Evolutionary conservation across 2,888 invertebrate species (phyloP).

Genomic region (Morpho deidamia): DNA sequence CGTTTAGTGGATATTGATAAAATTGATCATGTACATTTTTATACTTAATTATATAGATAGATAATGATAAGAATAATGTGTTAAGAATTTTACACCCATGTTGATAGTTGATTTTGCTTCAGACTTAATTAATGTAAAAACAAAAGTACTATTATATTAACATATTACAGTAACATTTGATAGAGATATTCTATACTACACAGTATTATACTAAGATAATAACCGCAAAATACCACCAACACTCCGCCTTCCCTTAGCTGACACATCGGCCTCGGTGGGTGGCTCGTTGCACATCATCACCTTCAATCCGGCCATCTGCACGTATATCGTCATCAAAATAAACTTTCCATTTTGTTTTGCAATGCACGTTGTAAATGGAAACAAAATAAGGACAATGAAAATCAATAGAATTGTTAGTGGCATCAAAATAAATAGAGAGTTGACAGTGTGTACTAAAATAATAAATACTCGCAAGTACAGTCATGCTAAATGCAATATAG

Average conservation of each 20-base stretch:
- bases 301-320: slow-evolving; percentile 48
- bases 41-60: no score
- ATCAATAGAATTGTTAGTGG: slow-evolving; percentile 59
- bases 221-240: slow-evolving; percentile 56
- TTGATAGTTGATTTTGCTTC: no score
- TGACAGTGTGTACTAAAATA: slow-evolving; percentile 35
- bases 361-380: slow-evolving; percentile 50
- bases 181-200: slow-evolving; percentile 6
- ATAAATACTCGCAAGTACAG: slow-evolving; percentile 34
- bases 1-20: not conserved
- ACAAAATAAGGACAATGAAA: slow-evolving; percentile 59
- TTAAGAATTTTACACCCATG: not conserved
- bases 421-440: slow-evolving; percentile 73
- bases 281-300: slow-evolving; percentile 68
- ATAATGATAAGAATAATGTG: not conserved
- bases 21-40: no score
- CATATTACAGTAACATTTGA: no score
- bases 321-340: slow-evolving; percentile 41
- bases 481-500: slow-evolving; percentile 47
- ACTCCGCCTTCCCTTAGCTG: slow-evolving; percentile 46
- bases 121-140: no score
- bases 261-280: slow-evolving; percentile 46
- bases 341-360: slow-evolving; percentile 71
- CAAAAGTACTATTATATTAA: no score
- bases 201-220: slow-evolving; percentile 43